phyloP scores from a whole-genome alignment of 2,797 vertebrate genomes.

The Alosa sapidissima region DNA sequence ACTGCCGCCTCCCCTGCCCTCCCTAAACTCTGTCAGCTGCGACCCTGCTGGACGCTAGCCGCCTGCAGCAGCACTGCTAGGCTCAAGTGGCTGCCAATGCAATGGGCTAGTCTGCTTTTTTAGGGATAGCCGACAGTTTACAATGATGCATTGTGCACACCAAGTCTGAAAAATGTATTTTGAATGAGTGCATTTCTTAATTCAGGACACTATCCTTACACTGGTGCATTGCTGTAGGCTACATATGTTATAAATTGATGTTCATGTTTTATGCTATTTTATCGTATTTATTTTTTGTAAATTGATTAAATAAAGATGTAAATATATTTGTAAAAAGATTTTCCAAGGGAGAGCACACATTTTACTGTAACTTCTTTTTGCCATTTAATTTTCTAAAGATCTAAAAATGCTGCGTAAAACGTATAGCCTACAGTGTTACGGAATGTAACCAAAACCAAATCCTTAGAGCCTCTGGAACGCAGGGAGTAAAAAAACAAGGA shows the following conservation, averaged over 20 bases:
- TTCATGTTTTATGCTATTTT: no score
- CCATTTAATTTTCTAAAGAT: no score
- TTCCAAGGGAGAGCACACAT: no score
- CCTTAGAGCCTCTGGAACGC: conserved; percentile 34
- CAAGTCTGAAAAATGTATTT: neutral
- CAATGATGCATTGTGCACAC: neutral
- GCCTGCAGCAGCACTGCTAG: neutral
- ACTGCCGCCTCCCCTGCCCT: conserved; percentile 56
- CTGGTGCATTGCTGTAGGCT: no score
- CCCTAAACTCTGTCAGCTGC: conserved; percentile 72
- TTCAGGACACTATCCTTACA: no score
- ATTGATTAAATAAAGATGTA: no score
- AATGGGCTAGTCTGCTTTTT: conserved; percentile 16
- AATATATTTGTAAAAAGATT: no score
- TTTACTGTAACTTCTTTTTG: no score
- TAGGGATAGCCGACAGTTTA: neutral
- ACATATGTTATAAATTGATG: no score
- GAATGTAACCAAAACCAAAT: conserved; percentile 20
- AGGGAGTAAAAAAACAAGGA: conserved; percentile 30
- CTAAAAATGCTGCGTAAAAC: neutral
- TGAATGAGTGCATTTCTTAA: no score
- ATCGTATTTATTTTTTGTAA: no score
- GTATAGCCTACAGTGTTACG: neutral
- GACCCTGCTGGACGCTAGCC: conserved; percentile 56
- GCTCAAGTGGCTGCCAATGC: neutral